These are phyloP conservation scores for Fopius arisanus DNA, from an alignment of 1,140 invertebrate genomes.

Conservation along the genomic window DNA sequence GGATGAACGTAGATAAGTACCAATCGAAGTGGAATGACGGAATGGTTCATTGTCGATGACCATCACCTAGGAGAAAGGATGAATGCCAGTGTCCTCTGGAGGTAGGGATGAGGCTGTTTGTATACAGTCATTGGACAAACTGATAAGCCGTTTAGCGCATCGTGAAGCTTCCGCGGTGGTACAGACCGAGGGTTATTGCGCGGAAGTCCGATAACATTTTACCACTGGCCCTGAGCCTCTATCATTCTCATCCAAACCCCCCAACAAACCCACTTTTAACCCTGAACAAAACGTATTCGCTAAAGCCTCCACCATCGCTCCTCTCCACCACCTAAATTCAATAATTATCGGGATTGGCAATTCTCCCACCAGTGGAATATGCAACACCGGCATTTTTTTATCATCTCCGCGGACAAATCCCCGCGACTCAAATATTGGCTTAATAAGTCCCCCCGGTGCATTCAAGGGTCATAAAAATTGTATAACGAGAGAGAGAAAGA, in stretches of 20 bases:
- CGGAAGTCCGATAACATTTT: slow-evolving; percentile 29
- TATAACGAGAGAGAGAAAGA: background rate
- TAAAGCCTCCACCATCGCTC: background rate
- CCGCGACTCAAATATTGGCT: background rate
- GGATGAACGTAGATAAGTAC: background rate
- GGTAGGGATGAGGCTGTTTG: background rate
- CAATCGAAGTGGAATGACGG: slow-evolving; percentile 5
- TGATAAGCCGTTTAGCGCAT: slow-evolving; percentile 31
- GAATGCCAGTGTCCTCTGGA: background rate
- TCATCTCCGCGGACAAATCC: background rate
- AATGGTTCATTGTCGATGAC: background rate
- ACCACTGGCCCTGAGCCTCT: background rate
- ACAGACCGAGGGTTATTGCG: slow-evolving; percentile 26
- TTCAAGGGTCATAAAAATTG: background rate
- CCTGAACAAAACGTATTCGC: background rate
- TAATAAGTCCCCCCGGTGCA: background rate
- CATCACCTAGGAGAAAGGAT: slow-evolving; percentile 8
- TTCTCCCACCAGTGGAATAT: too few species aligned
- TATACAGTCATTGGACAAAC: slow-evolving; percentile 22
- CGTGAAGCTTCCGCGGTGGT: slow-evolving; percentile 16
- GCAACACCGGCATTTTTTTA: too few species aligned
- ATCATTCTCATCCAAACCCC: background rate
- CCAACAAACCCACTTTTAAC: background rate
- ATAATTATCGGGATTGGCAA: background rate
- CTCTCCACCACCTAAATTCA: background rate